phyloP scores from a whole-genome alignment of 2,113 vertebrate genomes.

The Montifringilla adamsi region DNA sequence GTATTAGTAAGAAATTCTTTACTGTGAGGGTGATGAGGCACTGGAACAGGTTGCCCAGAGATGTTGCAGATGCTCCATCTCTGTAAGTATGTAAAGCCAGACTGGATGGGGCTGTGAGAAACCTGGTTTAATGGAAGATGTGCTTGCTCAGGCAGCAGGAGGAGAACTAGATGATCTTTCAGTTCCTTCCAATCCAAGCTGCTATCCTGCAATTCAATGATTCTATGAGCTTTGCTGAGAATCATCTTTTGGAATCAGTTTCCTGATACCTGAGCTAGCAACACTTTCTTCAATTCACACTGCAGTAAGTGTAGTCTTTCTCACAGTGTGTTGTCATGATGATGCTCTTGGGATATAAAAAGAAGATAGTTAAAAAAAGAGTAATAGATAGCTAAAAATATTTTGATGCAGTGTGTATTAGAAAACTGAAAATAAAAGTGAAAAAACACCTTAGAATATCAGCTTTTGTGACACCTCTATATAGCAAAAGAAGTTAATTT shows the following conservation, averaged over 20 bases:
- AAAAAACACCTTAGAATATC: accelerated
- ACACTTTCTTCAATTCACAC: background rate
- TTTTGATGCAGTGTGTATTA: background rate
- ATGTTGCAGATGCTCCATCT: too few species aligned
- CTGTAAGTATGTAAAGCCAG: background rate
- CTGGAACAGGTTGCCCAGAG: too few species aligned
- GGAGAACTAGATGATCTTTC: background rate
- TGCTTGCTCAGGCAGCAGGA: background rate
- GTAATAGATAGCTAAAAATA: background rate
- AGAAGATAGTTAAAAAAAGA: background rate
- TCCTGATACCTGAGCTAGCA: background rate
- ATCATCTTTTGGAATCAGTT: background rate
- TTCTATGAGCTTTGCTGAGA: background rate
- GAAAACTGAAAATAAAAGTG: background rate
- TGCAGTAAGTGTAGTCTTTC: background rate
- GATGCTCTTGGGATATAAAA: background rate
- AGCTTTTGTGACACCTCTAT: background rate
- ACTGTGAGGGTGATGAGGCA: background rate
- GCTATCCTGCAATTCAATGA: background rate
- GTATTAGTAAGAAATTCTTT: background rate
- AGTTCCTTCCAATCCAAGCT: background rate
- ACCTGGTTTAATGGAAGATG: background rate
- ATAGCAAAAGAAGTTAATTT: background rate
- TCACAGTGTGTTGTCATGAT: background rate
- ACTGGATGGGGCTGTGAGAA: background rate